Base-by-base conservation (phyloP, 2,888 invertebrate genomes). In the Tenthredo distinguenda region DNA sequence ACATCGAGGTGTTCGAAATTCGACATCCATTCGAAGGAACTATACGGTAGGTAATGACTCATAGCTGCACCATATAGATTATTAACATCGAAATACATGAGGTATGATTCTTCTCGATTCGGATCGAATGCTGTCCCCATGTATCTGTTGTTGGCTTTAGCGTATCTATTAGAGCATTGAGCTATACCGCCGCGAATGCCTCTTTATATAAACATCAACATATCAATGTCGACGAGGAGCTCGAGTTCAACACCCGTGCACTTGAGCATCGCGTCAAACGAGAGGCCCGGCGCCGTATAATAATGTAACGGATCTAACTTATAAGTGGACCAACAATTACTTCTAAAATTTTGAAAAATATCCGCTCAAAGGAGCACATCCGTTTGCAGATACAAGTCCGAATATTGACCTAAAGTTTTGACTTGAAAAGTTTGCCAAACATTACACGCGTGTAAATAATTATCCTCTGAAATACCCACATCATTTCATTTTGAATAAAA, bases 301-400 rank as follows among this genome's bases (percentile, higher is more conserved):
- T 92, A 93, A 74, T 91, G 90, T 47, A 88, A 86, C 6, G 91
- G 89, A 88, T 93, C 92, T 37, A 93, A 87, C 26, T 87, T 74
- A 86, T 91, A 90, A 9, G 86, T 88, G 26, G 65, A 37, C 21
- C 87, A 58, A 85, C 90, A 90, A 21, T 87, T 72, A 26, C 85
- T 82, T 72, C 92, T 86, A 87, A 91, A 91, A 86, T 91, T 91
- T 89, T 91, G 89, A 87, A 92, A 91, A 34, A 90, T 86, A 86
- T 92, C 91, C 15, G 90, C 86, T 21, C 91, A 85, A 15, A 92
- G 71, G 0, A 91, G 55, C 18, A 91, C 90, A 87, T 91, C 89
- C 31, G 87, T 88, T 85, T 88, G 88, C 21, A 91, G 81, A 84
- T 90, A 92, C 10, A 91, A 77, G 84, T 90, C 88, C 34, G 87